Base-by-base conservation (phyloP, 2,113 vertebrate species). In the Tetrax tetrax region DNA sequence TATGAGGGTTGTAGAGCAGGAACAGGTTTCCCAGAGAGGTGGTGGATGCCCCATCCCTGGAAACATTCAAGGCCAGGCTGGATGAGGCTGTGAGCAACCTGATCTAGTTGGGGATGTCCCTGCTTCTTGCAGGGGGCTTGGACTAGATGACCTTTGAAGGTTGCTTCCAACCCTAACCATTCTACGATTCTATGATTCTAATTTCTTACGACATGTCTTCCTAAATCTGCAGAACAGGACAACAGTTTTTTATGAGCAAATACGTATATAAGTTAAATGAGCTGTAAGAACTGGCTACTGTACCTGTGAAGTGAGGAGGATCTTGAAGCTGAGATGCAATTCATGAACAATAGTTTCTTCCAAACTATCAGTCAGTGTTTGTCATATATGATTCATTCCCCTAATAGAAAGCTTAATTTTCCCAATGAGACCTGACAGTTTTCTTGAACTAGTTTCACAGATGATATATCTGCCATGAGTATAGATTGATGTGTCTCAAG, bases 371-470 rank as follows among this genome's bases (percentile, higher is more conserved):
- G 74, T 95, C 79, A 70, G 51, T 77, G n/a, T 85, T 96, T 96
- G 92, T 90, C 90, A 88, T 66, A 69, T 92, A 70, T 88, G 82
- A 96, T 92, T 93, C 90, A 93, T 94, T 88, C 75, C 25, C 41
- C 50, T 95, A 86, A 88, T 43, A 95, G 70, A 88, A 92, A 94
- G 60, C 80, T 75, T 94, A 87, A 86, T 91, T 94, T 95, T 96
- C 84, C 75, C 85, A 63, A 80, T 74, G 66, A 95, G 92, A 96
- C 56, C 35, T 90, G 82, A 83, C 87, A 90, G 88, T 63, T 93
- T 92, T 95, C 63, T 83, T 93, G 50, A 94, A 92, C 68, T 71
- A 13, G 63, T 68, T 96, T 90, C 68, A 54, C n/a, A 95, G 68
- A 86, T 94, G 64, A 94, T 88, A 13, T 90, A 91, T 90, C 75